A percentile compares a stretch with the other conserved stretches of the same genome.
These are phyloP conservation scores for Aphelinus certus DNA, from an alignment of 1,140 invertebrate genomes.

Conservation along the genomic window DNA sequence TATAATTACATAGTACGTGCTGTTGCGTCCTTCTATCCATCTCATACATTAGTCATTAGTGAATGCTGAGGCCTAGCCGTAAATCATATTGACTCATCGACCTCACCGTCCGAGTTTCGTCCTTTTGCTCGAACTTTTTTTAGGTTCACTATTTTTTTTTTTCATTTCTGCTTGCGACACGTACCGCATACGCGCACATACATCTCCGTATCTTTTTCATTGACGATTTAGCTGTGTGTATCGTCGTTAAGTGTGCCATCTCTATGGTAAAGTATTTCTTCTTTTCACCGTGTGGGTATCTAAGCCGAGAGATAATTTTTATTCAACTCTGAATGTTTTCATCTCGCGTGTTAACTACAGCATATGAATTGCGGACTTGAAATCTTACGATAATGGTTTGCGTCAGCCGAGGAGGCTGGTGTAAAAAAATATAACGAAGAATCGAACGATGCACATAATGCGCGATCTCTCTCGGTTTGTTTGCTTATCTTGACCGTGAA, in stretches of 20 bases:
- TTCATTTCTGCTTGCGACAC: neutral
- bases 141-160: neutral
- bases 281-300: too few species aligned
- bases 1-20: neutral
- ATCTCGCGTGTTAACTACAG: neutral
- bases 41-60: conserved; percentile 17
- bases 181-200: too few species aligned
- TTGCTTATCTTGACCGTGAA: neutral
- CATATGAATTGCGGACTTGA: neutral
- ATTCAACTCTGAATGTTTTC: neutral
- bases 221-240: too few species aligned
- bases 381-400: neutral
- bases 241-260: too few species aligned
- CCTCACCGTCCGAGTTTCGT: neutral
- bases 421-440: conserved; percentile 14
- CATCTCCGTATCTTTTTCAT: too few species aligned
- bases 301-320: too few species aligned
- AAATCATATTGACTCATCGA: neutral
- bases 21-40: neutral
- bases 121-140: neutral
- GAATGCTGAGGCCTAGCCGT: neutral
- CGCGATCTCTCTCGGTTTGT: conserved; percentile 4
- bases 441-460: neutral
- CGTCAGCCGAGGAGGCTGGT: neutral
- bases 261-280: too few species aligned